Evolutionary conservation across 1,140 invertebrate species (phyloP).

Genomic region (Caligus rogercresseyi): DNA sequence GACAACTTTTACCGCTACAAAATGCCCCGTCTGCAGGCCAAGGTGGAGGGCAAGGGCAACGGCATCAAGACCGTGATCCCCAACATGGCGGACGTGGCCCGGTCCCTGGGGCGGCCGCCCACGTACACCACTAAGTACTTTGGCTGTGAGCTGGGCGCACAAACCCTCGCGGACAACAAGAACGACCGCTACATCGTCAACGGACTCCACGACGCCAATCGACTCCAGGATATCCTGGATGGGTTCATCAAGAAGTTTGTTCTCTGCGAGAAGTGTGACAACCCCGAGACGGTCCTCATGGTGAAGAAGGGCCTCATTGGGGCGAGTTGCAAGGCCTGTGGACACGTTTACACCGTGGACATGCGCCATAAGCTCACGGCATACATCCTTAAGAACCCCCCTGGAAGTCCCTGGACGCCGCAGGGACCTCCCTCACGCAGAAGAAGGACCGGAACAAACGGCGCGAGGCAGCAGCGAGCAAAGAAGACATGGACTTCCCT

Average conservation of each 20-base stretch:
- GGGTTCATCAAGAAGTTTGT: slow-evolving; percentile 96
- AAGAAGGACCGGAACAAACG: slow-evolving; percentile 26
- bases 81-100: slow-evolving; percentile 96
- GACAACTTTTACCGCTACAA: slow-evolving; percentile 99
- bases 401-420: slow-evolving; percentile 23
- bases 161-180: slow-evolving; percentile 95
- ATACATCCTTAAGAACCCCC: slow-evolving; percentile 65
- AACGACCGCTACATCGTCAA: slow-evolving; percentile 99
- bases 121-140: slow-evolving; percentile 99
- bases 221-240: slow-evolving; percentile 84
- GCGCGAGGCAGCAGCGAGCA: slow-evolving; percentile 19
- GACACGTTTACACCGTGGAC: slow-evolving; percentile 72
- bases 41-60: slow-evolving; percentile 94
- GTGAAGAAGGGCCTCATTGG: slow-evolving; percentile 84
- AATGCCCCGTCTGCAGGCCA: slow-evolving; percentile 94
- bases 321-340: slow-evolving; percentile 94
- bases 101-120: slow-evolving; percentile 85
- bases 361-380: slow-evolving; percentile 93
- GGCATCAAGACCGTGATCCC: slow-evolving; percentile 99
- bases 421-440: slow-evolving; percentile 25
- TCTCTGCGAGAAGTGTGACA: slow-evolving; percentile 90
- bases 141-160: slow-evolving; percentile 95
- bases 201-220: slow-evolving; percentile 89
- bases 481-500: slow-evolving; percentile 25
- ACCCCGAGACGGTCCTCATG: slow-evolving; percentile 85